Base-by-base conservation (phyloP, 2,797 vertebrate genomes). In the Aselliscus stoliczkanus region DNA sequence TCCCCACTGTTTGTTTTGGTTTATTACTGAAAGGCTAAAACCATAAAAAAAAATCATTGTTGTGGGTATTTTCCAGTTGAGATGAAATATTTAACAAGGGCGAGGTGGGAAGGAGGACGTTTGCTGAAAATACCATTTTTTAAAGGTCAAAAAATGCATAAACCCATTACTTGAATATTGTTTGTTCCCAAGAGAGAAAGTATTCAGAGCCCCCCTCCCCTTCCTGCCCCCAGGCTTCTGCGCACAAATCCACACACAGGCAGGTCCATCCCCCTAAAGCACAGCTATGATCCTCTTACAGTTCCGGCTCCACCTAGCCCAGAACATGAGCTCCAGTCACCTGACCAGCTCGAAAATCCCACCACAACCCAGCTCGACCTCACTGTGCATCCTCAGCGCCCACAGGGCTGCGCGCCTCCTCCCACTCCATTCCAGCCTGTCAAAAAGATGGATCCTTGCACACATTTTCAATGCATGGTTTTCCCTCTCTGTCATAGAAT, bases 1-100 rank as follows among this genome's bases (percentile, higher is more conserved):
- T 96, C 85, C 96, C 96, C 56, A 95, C 94, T 98, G 97, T 97
- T 97, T 98, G 97, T 96, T 98, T 97, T 97, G 95, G 95, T 97
- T 97, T 97, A 97, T 96, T 97, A 96, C 95, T 65, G 95, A 96
- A 97, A 97, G 96, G 95, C 96, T 97, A 97, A 97, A 96, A 95
- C 92, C 31, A 69, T 88, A 84, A 93, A 94, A 89, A 96, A 96
- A 96, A 95, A 73, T 93, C 60, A 97, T 89, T 93, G 64, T 88
- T 83, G 77, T 96, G 87, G 93, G 96, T 72, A 93, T 79, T 97
- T 97, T 95, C 72, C 93, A 95, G 37, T 88, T 85, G 96, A 79
- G 52, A 67, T 69, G 87, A 62, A 91, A 93, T 87, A 97, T 95
- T 98, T 97, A 97, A 95, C 95, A 93, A 97, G 97, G 82, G 79